Evolutionary conservation across 2,797 vertebrate genomes (phyloP).

Genomic region (Hylomyscus alleni): DNA sequence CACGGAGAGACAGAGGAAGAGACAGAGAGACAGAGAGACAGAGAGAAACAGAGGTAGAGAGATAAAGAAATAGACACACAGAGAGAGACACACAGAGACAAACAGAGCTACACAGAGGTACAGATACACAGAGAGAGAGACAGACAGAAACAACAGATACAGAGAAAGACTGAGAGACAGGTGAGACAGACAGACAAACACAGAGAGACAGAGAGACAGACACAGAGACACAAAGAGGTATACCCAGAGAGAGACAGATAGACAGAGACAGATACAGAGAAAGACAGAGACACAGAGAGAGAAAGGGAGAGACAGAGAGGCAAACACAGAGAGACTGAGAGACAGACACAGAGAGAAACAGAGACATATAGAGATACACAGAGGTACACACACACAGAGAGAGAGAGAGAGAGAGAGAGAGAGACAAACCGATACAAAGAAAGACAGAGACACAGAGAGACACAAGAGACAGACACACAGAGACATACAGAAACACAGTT

Average conservation of each 20-base stretch:
- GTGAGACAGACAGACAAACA: too few species aligned
- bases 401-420: background rate
- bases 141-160: background rate
- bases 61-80: background rate
- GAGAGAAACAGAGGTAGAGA: background rate
- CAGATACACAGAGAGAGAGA: background rate
- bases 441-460: background rate
- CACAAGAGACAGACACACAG: background rate
- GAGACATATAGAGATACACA: background rate
- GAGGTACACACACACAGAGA: background rate
- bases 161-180: background rate
- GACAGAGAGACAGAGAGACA: background rate
- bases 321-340: background rate
- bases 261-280: background rate
- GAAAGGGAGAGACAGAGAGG: background rate
- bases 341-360: background rate
- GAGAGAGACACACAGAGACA: background rate
- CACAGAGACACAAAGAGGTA: too few species aligned
- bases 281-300: background rate
- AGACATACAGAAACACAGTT: background rate
- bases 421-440: background rate
- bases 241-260: too few species aligned
- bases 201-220: too few species aligned
- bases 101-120: background rate
- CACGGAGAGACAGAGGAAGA: background rate